Base-by-base conservation (phyloP, 2,888 invertebrate species). In the Cerastis leucographa region DNA sequence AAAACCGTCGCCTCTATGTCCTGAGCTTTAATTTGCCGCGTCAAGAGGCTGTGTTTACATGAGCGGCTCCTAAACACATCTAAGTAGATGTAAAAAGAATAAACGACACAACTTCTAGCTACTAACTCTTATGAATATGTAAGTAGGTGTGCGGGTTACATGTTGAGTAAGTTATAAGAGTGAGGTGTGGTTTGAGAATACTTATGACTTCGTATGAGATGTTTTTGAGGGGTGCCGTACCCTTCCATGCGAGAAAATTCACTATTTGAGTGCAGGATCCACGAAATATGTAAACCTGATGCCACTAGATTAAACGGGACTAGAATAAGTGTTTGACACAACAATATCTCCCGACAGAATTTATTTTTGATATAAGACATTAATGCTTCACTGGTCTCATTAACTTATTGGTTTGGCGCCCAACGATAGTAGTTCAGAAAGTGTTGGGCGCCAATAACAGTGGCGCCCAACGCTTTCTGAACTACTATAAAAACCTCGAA, bases 111-210 rank as follows among this genome's bases (percentile, higher is more conserved):
- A 84, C 84, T 78, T 78, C 74, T 80, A 51, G 80, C 74, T 78
- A 75, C 85, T 86, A 81, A 79, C 81, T 78, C 84, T 86, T 83
- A 85, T 87, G 87, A 87, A 87, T 87, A 87, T 85, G 80, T 87
- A 80, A 87, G 80, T 81, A 84, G 81, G 65, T 73, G 56, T 77
- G 75, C 64, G 74, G 74, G 84, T 72, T 74, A 72, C 71, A 54
- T 70, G 74, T 72, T 64, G 66, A 78, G 84, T 80, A 71, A 78
- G 70, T 75, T 80, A 69, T 62, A 44, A 65, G 44, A 71, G 76
- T 42, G 68, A 68, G 71, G 74, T 78, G 71, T 77, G 71, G 77
- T 77, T 74, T 71, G 40, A 77, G 76, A 75, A 82, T 82, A 82
- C 71, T 68, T 65, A 77, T 77, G 59, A 78, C 62, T 73, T 78